Conservation (phyloP, 1,140 invertebrate genomes). For the Carcinoscorpius rotundicauda region DNA sequence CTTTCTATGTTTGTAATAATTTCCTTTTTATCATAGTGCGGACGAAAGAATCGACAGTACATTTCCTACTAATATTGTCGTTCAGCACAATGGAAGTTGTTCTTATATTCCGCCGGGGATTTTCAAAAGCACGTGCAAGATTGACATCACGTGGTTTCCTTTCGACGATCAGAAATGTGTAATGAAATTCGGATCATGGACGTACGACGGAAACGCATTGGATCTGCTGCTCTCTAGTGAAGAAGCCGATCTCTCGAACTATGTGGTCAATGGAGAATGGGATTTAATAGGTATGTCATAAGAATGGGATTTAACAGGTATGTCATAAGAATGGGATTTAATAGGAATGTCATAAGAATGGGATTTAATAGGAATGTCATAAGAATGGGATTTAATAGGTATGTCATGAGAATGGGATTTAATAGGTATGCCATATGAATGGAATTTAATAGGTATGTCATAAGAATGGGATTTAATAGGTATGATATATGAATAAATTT, state of each 20-base stretch:
- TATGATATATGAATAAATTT: no score
- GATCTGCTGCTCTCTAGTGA: constrained; percentile 85
- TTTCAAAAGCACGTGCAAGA: constrained; percentile 98
- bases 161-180: constrained; percentile 97
- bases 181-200: constrained; percentile 97
- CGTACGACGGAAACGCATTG: constrained; percentile 83
- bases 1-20: no score
- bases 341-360: no score
- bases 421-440: no score
- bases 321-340: no score
- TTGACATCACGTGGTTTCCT: constrained; percentile 99
- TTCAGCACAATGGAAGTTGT: constrained; percentile 85
- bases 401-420: no score
- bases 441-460: no score
- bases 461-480: no score
- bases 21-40: constrained; percentile 50
- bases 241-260: constrained; percentile 79
- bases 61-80: constrained; percentile 93
- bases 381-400: no score
- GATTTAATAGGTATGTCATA: constrained; percentile 75
- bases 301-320: no score
- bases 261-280: constrained; percentile 98
- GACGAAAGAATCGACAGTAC: constrained; percentile 97
- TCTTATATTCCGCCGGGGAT: constrained; percentile 95
- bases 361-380: no score